Evolutionary conservation across 2,888 invertebrate genomes (phyloP).

Genomic region (Congeria kusceri): DNA sequence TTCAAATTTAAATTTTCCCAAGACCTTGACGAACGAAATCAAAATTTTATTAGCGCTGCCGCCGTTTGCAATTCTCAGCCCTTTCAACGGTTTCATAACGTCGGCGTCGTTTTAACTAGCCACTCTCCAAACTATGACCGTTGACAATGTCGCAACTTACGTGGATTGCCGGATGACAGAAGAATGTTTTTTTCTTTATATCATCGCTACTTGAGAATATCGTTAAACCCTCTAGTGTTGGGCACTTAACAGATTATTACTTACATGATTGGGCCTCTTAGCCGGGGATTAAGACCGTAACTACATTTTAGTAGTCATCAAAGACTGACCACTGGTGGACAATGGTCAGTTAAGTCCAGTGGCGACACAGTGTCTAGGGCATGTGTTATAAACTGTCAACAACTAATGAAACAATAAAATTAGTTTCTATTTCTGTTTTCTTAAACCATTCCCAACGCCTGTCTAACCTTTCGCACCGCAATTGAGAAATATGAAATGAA

Average conservation of each 20-base stretch:
- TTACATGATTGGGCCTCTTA: constrained; percentile 57
- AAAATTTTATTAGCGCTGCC: no score
- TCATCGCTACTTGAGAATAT: background rate
- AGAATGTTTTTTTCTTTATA: constrained; percentile 1
- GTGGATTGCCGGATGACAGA: no score
- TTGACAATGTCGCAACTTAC: no score
- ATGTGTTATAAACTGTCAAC: constrained; percentile 59
- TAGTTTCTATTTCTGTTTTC: constrained; percentile 52
- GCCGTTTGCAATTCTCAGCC: no score
- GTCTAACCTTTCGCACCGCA: no score
- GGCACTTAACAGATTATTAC: constrained; percentile 59
- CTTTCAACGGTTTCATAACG: no score
- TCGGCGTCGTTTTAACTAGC: no score
- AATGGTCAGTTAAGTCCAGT: constrained; percentile 53
- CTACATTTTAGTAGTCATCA: constrained; percentile 36
- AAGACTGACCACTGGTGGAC: constrained; percentile 12
- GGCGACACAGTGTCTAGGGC: constrained; percentile 51
- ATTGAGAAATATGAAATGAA: no score
- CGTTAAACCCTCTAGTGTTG: background rate
- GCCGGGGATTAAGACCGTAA: constrained; percentile 53
- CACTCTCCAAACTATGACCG: no score
- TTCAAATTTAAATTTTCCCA: no score
- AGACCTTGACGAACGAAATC: no score
- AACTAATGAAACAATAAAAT: constrained; percentile 58
- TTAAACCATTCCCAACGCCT: background rate